phyloP scores from a whole-genome alignment of 2,888 invertebrate genomes.

The Phrixothrix hirtus region DNA sequence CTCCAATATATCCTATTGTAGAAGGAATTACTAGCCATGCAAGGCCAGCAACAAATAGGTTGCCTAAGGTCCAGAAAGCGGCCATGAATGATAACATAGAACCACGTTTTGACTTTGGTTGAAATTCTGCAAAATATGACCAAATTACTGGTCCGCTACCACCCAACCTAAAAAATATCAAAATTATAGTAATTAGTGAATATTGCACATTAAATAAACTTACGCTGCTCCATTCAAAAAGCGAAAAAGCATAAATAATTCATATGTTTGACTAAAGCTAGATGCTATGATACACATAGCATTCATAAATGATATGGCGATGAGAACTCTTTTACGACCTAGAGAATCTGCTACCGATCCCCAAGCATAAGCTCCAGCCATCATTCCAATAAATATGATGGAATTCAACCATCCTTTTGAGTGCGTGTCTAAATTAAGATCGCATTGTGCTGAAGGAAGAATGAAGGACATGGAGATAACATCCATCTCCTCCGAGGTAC shows the following conservation, averaged over 20 bases:
- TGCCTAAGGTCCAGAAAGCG: slow-evolving; percentile 93
- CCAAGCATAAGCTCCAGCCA: slow-evolving; percentile 93
- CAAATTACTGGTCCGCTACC: slow-evolving; percentile 92
- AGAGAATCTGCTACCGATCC: slow-evolving; percentile 87
- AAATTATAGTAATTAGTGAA: background rate
- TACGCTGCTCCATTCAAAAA: slow-evolving; percentile 93
- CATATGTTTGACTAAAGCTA: slow-evolving; percentile 86
- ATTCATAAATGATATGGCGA: slow-evolving; percentile 88
- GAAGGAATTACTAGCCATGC: slow-evolving; percentile 77
- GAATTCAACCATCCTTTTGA: slow-evolving; percentile 79
- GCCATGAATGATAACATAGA: slow-evolving; percentile 94
- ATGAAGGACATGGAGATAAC: slow-evolving; percentile 95
- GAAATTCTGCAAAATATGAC: slow-evolving; percentile 94
- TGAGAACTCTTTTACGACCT: slow-evolving; percentile 85
- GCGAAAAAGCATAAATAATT: slow-evolving; percentile 86
- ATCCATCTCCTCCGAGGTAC: slow-evolving; percentile 95
- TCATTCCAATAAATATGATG: slow-evolving; percentile 75
- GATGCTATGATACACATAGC: slow-evolving; percentile 88
- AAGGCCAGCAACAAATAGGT: slow-evolving; percentile 85
- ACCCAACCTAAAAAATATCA: slow-evolving; percentile 67
- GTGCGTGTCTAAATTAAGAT: slow-evolving; percentile 81
- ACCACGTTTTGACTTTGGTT: slow-evolving; percentile 87
- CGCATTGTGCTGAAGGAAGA: slow-evolving; percentile 90
- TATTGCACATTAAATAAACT: slow-evolving; percentile 56
- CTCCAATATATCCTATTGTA: slow-evolving; percentile 71